Conservation (phyloP, 53 echinoderm and acorn worm genomes). For the Stichopus horrens region DNA sequence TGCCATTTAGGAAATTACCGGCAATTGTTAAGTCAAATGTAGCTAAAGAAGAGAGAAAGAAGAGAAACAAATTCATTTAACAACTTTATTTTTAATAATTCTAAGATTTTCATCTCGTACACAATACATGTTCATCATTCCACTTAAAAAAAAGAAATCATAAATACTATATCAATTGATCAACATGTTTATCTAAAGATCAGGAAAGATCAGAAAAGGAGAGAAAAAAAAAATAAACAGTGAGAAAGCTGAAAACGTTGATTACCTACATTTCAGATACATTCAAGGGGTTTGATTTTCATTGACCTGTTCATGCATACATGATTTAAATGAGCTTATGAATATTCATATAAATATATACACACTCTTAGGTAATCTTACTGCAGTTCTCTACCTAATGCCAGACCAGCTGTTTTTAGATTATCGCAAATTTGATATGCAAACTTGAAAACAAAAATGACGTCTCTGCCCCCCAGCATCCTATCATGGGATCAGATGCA, state of each 20-base stretch:
- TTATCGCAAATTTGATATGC: background rate
- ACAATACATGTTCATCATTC: background rate
- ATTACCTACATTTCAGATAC: constrained; percentile 21
- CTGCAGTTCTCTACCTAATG: background rate
- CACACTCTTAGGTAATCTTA: too few species aligned
- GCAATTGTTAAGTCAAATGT: too few species aligned
- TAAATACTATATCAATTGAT: background rate
- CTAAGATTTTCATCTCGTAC: background rate
- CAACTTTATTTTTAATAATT: background rate
- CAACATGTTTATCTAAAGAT: background rate
- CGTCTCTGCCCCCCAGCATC: too few species aligned
- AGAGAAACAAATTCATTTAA: background rate
- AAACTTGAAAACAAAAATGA: background rate
- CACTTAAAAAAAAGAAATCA: background rate
- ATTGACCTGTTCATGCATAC: background rate
- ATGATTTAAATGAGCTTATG: background rate
- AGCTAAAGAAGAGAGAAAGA: background rate
- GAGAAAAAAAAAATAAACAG: background rate
- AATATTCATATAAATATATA: background rate
- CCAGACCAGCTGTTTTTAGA: background rate
- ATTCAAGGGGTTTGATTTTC: background rate
- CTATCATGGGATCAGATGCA: too few species aligned
- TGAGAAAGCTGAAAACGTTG: background rate
- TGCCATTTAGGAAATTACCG: too few species aligned
- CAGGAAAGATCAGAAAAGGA: background rate